phyloP scores from a whole-genome alignment of 1,140 invertebrate genomes.

The Xylocopa sonorina region DNA sequence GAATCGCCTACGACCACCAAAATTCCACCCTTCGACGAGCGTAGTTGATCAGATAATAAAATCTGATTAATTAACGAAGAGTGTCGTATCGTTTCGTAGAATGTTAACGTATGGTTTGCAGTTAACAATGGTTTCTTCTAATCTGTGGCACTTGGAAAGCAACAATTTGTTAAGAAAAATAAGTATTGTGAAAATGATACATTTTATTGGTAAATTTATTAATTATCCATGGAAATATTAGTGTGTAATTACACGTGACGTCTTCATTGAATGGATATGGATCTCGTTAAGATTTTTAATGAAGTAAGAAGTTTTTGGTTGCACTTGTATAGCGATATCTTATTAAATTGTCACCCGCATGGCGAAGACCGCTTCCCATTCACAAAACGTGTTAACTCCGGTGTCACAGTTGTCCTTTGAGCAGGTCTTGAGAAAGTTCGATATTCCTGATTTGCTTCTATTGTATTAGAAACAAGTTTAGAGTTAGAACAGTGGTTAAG shows the following conservation, averaged over 20 bases:
- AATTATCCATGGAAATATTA: too few relatives aligned
- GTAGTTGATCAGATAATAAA: neutral
- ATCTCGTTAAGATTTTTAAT: too few relatives aligned
- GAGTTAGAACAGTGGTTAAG: neutral
- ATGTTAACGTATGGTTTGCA: neutral
- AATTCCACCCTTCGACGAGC: too few relatives aligned
- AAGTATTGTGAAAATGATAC: too few relatives aligned
- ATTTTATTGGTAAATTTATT: too few relatives aligned
- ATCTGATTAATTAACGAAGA: neutral
- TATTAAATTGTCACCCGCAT: conserved; percentile 3
- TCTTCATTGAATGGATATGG: too few relatives aligned
- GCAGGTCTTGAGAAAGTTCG: neutral
- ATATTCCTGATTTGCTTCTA: conserved; percentile 12
- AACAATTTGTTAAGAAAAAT: too few relatives aligned
- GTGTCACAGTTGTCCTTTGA: neutral
- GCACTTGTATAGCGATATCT: too few relatives aligned
- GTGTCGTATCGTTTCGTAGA: neutral
- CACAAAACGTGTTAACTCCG: neutral
- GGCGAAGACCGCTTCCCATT: neutral
- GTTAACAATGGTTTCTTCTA: neutral
- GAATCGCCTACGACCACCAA: neutral
- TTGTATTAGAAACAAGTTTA: neutral
- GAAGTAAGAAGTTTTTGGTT: too few relatives aligned
- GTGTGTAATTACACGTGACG: too few relatives aligned
- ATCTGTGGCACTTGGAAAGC: too few relatives aligned